These are phyloP conservation scores for Erpornis zantholeuca DNA, from an alignment of 2,113 vertebrate species.

Conservation along the genomic window DNA sequence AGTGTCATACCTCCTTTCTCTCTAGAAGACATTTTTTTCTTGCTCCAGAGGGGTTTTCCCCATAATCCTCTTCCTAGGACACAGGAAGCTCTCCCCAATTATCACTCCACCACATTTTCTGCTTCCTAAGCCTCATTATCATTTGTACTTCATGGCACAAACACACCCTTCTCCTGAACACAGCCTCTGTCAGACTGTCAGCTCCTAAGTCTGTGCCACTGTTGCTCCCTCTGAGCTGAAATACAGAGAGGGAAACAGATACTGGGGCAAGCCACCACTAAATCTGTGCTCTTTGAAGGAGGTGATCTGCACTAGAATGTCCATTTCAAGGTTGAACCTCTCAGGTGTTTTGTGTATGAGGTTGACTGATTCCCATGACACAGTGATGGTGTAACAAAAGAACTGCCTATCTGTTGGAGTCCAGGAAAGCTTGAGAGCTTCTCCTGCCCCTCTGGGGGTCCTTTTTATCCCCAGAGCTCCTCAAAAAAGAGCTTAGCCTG, in stretches of 20 bases:
- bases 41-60: not conserved
- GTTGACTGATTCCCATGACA: not conserved
- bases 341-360: not conserved
- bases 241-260: not conserved
- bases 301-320: not conserved
- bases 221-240: not conserved
- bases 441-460: no score
- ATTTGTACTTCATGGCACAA: not conserved
- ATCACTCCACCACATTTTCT: not conserved
- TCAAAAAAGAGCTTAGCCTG: no score
- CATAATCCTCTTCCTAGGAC: not conserved
- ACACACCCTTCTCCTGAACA: not conserved
- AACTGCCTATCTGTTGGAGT: no score
- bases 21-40: not conserved
- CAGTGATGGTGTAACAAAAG: not conserved
- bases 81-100: not conserved
- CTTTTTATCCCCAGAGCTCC: no score
- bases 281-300: not conserved
- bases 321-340: not conserved
- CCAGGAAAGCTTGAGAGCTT: no score
- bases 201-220: not conserved
- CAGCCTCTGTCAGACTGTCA: not conserved
- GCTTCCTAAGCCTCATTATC: not conserved
- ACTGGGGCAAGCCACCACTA: not conserved
- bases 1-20: not conserved